Evolutionary conservation across 2,797 vertebrate species (phyloP).

Genomic region (Gastrophryne carolinensis): DNA sequence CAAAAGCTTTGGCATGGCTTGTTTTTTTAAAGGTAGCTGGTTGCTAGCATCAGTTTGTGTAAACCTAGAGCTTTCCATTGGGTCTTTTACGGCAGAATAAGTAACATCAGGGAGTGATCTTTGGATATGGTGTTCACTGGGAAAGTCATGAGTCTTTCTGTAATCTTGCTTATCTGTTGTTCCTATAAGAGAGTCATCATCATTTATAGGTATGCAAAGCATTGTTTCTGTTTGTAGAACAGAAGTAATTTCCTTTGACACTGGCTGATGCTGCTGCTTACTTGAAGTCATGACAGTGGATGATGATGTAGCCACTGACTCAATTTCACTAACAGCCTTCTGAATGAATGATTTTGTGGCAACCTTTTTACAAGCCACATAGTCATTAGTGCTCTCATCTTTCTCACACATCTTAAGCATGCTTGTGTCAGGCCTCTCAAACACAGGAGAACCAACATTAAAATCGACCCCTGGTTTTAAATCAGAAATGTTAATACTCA

Average conservation of each 20-base stretch:
- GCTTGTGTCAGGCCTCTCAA: not conserved
- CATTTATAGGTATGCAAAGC: not conserved
- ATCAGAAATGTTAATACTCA: not conserved
- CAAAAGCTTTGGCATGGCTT: not conserved
- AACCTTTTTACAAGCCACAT: not conserved
- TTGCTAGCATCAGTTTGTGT: not conserved
- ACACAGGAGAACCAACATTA: not conserved
- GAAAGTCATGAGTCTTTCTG: not conserved
- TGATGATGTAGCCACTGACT: not conserved
- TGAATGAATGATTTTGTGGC: not conserved
- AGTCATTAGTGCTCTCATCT: not conserved
- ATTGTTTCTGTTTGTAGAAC: not conserved
- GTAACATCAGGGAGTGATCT: not conserved
- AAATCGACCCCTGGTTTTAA: not conserved
- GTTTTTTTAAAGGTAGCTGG: not conserved
- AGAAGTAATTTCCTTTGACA: not conserved
- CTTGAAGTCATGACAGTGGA: not conserved
- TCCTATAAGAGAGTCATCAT: not conserved
- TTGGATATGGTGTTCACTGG: not conserved
- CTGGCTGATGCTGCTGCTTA: not conserved
- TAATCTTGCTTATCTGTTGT: not conserved
- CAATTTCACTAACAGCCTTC: not conserved
- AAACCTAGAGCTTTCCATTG: too few species aligned
- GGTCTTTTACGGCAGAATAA: not conserved
- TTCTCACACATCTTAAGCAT: not conserved